These are phyloP conservation scores for Phainopepla nitens DNA, from an alignment of 2,113 vertebrate species.

Conservation along the genomic window DNA sequence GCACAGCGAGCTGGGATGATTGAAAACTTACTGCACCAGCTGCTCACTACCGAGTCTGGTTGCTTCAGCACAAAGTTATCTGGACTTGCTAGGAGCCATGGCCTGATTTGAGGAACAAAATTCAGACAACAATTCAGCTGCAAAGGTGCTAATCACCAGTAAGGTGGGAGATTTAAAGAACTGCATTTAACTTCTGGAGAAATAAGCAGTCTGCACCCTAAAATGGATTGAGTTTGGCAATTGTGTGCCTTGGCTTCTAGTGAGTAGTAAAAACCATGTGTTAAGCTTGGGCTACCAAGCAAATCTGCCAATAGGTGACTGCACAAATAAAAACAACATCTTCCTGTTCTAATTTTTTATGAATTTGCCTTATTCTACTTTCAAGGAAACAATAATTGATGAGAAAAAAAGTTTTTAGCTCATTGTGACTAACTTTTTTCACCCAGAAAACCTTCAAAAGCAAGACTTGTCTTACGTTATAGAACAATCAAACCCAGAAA, in stretches of 20 bases:
- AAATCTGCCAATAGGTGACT: neutral
- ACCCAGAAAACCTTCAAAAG: neutral
- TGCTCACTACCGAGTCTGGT: neutral
- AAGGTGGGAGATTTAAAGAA: neutral
- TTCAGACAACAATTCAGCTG: neutral
- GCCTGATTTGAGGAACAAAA: neutral
- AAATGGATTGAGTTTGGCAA: neutral
- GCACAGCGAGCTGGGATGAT: neutral
- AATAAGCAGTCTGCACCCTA: neutral
- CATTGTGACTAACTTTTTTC: neutral
- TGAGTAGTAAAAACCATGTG: neutral
- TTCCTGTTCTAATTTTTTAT: neutral
- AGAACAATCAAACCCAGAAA: neutral
- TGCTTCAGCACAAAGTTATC: neutral
- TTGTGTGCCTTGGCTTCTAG: neutral
- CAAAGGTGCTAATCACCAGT: neutral
- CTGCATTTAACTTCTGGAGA: neutral
- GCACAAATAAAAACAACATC: neutral
- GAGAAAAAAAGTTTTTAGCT: neutral
- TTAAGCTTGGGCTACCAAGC: neutral
- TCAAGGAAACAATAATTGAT: neutral
- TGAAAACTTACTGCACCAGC: neutral
- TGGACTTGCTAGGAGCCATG: neutral
- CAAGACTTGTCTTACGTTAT: neutral
- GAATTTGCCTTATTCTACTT: neutral